Evolutionary conservation across 2,113 vertebrate genomes (phyloP).

Genomic region (Ailurus styani): DNA sequence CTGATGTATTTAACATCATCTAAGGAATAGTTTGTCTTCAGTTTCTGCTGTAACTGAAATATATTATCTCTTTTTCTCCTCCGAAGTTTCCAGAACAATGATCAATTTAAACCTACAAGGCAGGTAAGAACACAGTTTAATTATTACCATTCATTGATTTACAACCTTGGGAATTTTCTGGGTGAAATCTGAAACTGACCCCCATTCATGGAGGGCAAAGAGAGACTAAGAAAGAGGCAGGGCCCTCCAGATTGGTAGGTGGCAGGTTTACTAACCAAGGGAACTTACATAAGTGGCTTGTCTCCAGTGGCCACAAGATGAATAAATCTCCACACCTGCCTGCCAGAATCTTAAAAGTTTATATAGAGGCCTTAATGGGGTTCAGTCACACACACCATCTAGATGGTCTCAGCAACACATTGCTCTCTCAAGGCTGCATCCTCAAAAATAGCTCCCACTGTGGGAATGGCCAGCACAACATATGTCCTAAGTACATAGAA

Average conservation of each 20-base stretch:
- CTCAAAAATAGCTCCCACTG: background rate
- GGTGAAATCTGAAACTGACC: background rate
- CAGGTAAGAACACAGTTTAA: slow-evolving; percentile 21
- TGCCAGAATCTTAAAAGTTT: background rate
- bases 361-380: background rate
- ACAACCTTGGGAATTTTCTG: background rate
- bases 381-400: background rate
- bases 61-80: background rate
- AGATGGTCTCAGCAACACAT: background rate
- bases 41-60: background rate
- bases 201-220: background rate
- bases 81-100: slow-evolving; percentile 22
- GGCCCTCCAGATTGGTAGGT: too few species aligned
- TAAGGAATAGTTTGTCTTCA: background rate
- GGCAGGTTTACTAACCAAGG: background rate
- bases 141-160: background rate
- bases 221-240: background rate
- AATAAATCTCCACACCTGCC: background rate
- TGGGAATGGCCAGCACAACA: background rate
- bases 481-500: background rate
- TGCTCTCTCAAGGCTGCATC: background rate
- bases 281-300: background rate
- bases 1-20: background rate
- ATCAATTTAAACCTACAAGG: background rate
- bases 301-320: background rate